phyloP scores from a whole-genome alignment of 2,113 vertebrate genomes.

The Plectropomus leopardus region DNA sequence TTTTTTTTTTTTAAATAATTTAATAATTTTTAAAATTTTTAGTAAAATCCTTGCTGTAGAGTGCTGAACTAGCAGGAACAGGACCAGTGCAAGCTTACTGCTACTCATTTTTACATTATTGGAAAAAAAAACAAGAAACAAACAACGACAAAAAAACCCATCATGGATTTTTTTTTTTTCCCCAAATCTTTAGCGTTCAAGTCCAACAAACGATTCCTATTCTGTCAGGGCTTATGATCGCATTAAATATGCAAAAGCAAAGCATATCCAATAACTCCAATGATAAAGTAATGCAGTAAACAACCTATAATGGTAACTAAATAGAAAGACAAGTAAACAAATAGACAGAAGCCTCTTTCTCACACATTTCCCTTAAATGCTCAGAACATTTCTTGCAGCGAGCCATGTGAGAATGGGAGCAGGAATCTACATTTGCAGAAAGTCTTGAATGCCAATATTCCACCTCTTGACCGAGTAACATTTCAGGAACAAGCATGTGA shows the following conservation, averaged over 20 bases:
- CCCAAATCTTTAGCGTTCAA: neutral
- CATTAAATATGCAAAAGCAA: constrained; percentile 17
- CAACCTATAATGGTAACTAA: neutral
- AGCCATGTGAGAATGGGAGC: too few relatives aligned
- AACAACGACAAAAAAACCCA: neutral
- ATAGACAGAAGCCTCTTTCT: neutral
- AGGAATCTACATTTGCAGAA: too few relatives aligned
- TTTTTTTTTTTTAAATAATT: neutral
- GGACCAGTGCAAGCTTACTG: neutral
- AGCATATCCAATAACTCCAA: neutral
- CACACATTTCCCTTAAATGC: too few relatives aligned
- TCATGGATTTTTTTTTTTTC: neutral
- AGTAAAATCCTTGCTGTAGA: neutral
- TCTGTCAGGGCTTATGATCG: neutral
- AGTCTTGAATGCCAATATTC: too few relatives aligned
- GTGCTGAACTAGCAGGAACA: neutral
- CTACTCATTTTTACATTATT: neutral
- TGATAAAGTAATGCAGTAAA: constrained; percentile 22
- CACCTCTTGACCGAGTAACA: too few relatives aligned
- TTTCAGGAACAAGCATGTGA: too few relatives aligned
- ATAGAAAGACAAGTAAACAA: neutral
- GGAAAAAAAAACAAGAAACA: too few relatives aligned
- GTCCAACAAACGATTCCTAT: constrained; percentile 12
- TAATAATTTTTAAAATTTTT: too few relatives aligned
- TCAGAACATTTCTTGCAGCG: too few relatives aligned